These are phyloP conservation scores for Drosophila macrothrix DNA, from an alignment of 2,888 invertebrate species.

Conservation along the genomic window DNA sequence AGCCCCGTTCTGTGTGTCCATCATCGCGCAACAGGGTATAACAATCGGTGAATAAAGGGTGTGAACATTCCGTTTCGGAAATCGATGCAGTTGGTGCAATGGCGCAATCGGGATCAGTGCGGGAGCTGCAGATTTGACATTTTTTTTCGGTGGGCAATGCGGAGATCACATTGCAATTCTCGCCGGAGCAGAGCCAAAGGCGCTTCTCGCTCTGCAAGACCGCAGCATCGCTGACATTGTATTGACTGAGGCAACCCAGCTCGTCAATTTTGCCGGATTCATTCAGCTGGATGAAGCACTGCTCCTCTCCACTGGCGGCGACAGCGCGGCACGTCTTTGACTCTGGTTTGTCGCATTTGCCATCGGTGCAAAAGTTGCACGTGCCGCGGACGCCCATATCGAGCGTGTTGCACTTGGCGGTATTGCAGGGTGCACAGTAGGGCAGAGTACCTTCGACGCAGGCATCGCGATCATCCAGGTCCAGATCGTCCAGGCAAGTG, in stretches of 20 bases:
- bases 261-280: constrained; percentile 51
- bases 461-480: constrained; percentile 67
- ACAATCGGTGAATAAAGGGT: constrained; percentile 68
- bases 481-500: constrained; percentile 80
- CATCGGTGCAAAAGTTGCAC: constrained; percentile 73
- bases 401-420: constrained; percentile 65
- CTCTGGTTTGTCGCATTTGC: constrained; percentile 65
- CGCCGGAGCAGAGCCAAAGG: constrained; percentile 74
- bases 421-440: constrained; percentile 69
- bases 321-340: constrained; percentile 68
- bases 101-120: constrained; percentile 71
- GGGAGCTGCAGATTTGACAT: constrained; percentile 77
- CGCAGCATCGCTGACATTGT: constrained; percentile 63
- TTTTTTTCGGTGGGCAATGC: constrained; percentile 55
- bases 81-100: constrained; percentile 43
- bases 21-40: constrained; percentile 69
- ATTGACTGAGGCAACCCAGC: constrained; percentile 79
- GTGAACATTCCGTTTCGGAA: constrained; percentile 54
- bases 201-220: constrained; percentile 57
- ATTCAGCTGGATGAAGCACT: constrained; percentile 75
- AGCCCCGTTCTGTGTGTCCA: constrained; percentile 82
- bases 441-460: constrained; percentile 55
- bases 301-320: constrained; percentile 55
- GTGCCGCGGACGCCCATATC: constrained; percentile 68
- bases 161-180: constrained; percentile 75